Conservation (phyloP, 2,888 invertebrate species). For the Lysandra bellargus region DNA sequence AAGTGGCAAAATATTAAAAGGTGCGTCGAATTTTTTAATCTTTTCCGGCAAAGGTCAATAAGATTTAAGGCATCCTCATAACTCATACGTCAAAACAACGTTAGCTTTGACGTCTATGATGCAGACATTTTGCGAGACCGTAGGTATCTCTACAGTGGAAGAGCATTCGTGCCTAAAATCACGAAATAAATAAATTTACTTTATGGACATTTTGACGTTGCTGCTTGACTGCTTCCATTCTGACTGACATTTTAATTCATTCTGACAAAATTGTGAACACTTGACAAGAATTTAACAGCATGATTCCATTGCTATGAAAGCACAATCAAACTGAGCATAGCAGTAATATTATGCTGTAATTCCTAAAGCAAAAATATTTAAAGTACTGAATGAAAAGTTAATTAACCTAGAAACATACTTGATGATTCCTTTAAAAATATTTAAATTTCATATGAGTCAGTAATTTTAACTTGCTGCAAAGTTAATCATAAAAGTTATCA, state of each 20-base stretch:
- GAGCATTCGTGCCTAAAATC: background rate
- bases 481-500: background rate
- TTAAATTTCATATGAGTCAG: background rate
- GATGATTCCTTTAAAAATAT: background rate
- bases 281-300: background rate
- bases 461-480: background rate
- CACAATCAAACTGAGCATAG: background rate
- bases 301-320: background rate
- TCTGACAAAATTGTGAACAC: background rate
- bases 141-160: background rate
- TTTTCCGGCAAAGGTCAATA: too few relatives aligned
- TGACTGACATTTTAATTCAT: background rate
- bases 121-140: background rate
- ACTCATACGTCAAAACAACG: background rate
- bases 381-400: background rate
- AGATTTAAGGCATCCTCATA: too few relatives aligned
- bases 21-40: background rate
- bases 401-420: background rate
- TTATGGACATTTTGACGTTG: background rate
- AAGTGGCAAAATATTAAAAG: background rate
- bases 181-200: constrained; percentile 2
- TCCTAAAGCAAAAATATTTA: background rate
- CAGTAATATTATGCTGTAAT: background rate
- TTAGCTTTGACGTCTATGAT: background rate
- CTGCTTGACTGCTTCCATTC: background rate